A percentile compares a stretch with the other conserved stretches of the same genome.
These are phyloP conservation scores for Pseudococcus viburni DNA, from an alignment of 2,888 invertebrate species.

Conservation along the genomic window DNA sequence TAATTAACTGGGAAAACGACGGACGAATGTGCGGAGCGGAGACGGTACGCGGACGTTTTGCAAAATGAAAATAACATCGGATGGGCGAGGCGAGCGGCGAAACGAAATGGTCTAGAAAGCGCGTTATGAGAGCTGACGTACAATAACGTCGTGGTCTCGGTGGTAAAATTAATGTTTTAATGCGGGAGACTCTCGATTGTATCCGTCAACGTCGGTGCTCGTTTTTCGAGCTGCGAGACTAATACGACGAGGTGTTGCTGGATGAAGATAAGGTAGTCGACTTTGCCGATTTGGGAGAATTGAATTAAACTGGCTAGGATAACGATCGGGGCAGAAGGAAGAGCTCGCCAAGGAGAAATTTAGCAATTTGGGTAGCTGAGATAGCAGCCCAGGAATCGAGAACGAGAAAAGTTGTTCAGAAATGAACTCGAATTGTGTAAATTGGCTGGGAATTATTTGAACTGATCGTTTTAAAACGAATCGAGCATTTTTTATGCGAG, in stretches of 20 bases:
- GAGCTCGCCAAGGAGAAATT: not conserved
- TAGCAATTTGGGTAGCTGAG: too few species aligned
- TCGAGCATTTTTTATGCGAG: too few species aligned
- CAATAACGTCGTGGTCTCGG: conserved; percentile 1
- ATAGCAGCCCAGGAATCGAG: too few species aligned
- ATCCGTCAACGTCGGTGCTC: not conserved
- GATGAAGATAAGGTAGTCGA: not conserved
- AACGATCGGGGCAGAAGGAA: not conserved
- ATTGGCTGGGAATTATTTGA: too few species aligned
- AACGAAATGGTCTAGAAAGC: not conserved
- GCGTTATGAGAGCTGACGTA: not conserved
- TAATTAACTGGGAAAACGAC: conserved; percentile 1
- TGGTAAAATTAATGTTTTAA: conserved; percentile 7
- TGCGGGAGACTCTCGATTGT: not conserved
- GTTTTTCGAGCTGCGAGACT: not conserved
- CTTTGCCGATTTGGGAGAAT: not conserved
- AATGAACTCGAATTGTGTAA: too few species aligned
- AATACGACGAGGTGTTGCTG: not conserved
- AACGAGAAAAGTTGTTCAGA: too few species aligned
- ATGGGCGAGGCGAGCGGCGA: not conserved
- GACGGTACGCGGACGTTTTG: not conserved
- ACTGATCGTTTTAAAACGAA: too few species aligned
- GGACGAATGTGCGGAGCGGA: not conserved
- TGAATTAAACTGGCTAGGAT: not conserved
- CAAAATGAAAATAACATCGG: conserved; percentile 6